Conservation (phyloP, 2,113 vertebrate genomes). For the Chloebia gouldiae region DNA sequence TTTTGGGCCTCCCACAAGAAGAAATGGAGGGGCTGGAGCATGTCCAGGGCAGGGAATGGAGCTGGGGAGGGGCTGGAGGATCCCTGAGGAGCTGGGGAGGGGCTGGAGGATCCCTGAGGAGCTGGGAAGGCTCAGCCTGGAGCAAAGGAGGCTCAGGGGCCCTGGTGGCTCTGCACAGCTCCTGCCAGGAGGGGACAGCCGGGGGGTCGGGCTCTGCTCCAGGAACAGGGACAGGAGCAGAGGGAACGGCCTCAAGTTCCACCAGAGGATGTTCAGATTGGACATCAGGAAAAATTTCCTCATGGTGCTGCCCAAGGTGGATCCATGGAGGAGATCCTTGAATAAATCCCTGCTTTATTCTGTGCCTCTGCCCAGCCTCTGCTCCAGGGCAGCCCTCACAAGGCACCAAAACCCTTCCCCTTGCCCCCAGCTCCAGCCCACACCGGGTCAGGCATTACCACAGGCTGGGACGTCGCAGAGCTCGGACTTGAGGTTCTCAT, state of each 20-base stretch:
- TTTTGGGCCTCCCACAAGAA: not conserved
- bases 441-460: constrained; percentile 72
- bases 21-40: not conserved
- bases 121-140: not conserved
- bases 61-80: not conserved
- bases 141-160: not conserved
- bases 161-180: not conserved
- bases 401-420: not conserved
- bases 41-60: not conserved
- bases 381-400: not conserved
- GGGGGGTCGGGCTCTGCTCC: not conserved
- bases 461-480: constrained; percentile 92
- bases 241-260: not conserved
- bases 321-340: no score
- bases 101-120: not conserved
- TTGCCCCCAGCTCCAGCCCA: not conserved
- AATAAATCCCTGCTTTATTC: no score
- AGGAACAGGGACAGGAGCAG: not conserved
- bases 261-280: no score
- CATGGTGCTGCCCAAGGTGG: no score
- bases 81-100: not conserved
- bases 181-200: not conserved
- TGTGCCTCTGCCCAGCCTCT: no score
- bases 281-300: no score
- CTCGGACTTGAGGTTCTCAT: constrained; percentile 92